A percentile compares a stretch with the other conserved stretches of the same genome.
phyloP scores from a whole-genome alignment of 2,888 invertebrate species.

The Tetanocera ferruginea region DNA sequence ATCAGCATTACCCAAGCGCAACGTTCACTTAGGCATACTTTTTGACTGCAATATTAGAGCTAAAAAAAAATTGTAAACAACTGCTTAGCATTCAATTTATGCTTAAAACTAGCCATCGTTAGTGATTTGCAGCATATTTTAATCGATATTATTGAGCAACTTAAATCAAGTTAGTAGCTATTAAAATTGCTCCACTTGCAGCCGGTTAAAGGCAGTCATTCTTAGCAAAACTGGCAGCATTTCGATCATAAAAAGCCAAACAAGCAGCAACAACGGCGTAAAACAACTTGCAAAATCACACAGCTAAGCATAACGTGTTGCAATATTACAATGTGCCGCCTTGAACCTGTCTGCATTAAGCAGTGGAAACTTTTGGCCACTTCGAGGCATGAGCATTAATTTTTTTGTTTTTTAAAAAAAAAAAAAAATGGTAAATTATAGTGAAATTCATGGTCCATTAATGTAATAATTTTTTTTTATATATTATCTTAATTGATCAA shows the following conservation, averaged over 20 bases:
- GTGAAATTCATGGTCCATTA: slow-evolving; percentile 14
- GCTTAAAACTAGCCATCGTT: neutral
- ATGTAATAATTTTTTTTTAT: neutral
- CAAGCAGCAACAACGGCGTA: neutral
- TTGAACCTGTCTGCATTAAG: slow-evolving; percentile 29
- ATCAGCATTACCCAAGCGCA: too few relatives aligned
- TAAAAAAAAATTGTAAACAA: neutral
- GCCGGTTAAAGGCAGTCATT: neutral
- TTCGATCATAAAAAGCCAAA: slow-evolving; percentile 13
- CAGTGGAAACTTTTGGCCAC: neutral
- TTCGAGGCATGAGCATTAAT: neutral
- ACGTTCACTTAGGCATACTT: too few relatives aligned
- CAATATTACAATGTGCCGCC: slow-evolving; percentile 30
- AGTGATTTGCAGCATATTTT: neutral
- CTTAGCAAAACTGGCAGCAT: neutral
- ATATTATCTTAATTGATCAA: neutral
- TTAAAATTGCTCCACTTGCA: slow-evolving; percentile 25
- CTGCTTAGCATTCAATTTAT: neutral
- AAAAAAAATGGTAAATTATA: neutral
- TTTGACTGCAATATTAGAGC: too few relatives aligned
- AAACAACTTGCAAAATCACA: neutral
- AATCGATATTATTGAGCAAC: neutral
- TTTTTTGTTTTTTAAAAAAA: neutral
- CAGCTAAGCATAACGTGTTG: neutral
- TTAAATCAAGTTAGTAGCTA: slow-evolving; percentile 4